Conservation (phyloP, 2,113 vertebrate species). For the Cavia aperea region DNA sequence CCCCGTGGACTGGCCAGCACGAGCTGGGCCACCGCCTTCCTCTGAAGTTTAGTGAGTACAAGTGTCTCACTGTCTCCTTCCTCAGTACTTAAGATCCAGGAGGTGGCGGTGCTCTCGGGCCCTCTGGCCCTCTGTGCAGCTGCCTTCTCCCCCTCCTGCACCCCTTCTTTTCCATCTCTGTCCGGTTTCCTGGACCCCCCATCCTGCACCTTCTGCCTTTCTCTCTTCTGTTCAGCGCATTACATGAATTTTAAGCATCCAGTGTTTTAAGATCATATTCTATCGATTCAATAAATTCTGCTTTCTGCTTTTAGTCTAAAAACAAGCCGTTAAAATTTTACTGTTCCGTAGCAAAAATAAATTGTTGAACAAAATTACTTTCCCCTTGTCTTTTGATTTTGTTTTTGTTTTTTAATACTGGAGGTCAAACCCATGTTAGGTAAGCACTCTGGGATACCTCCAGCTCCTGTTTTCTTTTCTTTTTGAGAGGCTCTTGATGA, state of each 20-base stretch:
- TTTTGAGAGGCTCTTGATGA: background rate
- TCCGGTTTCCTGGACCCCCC: background rate
- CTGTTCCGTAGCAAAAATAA: background rate
- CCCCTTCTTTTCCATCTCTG: background rate
- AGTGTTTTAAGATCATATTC: background rate
- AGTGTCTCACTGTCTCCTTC: background rate
- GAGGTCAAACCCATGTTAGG: background rate
- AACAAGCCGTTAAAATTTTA: background rate
- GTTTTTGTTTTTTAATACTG: background rate
- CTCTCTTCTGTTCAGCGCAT: background rate
- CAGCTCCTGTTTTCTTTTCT: background rate
- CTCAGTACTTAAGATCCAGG: background rate
- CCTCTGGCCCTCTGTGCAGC: background rate
- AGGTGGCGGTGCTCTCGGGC: background rate
- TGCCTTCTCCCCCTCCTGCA: accelerated
- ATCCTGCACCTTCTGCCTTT: background rate
- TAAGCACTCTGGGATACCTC: background rate
- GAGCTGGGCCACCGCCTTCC: background rate
- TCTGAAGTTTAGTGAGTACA: background rate
- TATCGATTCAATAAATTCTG: background rate
- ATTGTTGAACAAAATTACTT: background rate
- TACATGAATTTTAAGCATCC: background rate
- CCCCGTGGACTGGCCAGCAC: background rate
- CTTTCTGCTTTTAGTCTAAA: constrained; percentile 7
- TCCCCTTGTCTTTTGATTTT: background rate